phyloP scores from a whole-genome alignment of 2,797 vertebrate genomes.

The Iguana delicatissima region DNA sequence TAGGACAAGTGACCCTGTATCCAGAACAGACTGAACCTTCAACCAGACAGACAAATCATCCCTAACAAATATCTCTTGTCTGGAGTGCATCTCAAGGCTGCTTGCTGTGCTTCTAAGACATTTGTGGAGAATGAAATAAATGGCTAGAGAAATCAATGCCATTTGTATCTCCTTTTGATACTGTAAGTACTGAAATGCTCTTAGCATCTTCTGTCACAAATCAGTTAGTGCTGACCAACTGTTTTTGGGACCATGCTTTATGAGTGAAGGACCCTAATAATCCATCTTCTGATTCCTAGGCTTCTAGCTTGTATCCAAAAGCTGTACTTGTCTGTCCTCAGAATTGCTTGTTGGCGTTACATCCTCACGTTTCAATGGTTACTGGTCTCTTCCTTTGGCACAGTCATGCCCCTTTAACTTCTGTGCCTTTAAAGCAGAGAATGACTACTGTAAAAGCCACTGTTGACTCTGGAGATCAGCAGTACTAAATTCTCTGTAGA shows the following conservation, averaged over 20 bases:
- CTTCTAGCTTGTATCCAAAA: conserved; percentile 53
- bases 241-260: conserved; percentile 59
- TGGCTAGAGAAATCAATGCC: conserved; percentile 59
- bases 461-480: not conserved
- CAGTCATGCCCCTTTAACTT: conserved; percentile 56
- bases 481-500: conserved; percentile 54
- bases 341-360: conserved; percentile 58
- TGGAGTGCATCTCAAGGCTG: not conserved
- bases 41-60: too few species aligned
- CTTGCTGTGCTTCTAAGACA: not conserved
- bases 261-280: conserved; percentile 43
- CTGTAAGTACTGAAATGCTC: conserved; percentile 54
- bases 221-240: conserved; percentile 69
- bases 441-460: conserved; percentile 32
- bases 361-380: conserved; percentile 63
- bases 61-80: too few species aligned
- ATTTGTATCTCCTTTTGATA: conserved; percentile 59
- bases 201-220: conserved; percentile 53
- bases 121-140: conserved; percentile 22
- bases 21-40: too few species aligned
- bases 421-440: not conserved
- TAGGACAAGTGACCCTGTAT: too few species aligned
- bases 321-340: not conserved
- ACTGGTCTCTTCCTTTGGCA: conserved; percentile 38
- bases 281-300: conserved; percentile 31